phyloP scores from a whole-genome alignment of 2,797 vertebrate species.

The Sebastes alutus region DNA sequence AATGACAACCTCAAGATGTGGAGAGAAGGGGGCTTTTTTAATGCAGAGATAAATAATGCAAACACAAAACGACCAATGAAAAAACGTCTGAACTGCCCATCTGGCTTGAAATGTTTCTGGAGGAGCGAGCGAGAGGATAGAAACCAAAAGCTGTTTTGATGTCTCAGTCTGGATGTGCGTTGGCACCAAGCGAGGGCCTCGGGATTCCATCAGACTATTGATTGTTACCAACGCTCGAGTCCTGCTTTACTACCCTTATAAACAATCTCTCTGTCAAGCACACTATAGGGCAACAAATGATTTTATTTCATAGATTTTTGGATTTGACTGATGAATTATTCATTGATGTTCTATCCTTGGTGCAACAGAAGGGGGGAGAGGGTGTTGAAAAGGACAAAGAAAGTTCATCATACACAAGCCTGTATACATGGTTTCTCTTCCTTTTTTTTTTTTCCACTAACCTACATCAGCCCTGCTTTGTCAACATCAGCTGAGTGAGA shows the following conservation, averaged over 20 bases:
- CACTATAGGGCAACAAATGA: conserved; percentile 75
- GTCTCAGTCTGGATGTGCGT: conserved; percentile 66
- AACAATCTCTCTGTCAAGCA: conserved; percentile 73
- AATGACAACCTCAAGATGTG: conserved; percentile 64
- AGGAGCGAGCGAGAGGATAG: conserved; percentile 29
- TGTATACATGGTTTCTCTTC: conserved; percentile 23
- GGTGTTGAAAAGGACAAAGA: conserved; percentile 55
- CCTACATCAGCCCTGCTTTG: conserved; percentile 62
- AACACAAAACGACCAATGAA: conserved; percentile 33
- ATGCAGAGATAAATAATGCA: conserved; percentile 63
- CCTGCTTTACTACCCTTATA: conserved; percentile 75
- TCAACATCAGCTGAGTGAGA: conserved; percentile 70
- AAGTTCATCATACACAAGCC: conserved; percentile 46
- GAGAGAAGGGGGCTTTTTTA: not conserved
- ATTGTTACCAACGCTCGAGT: conserved; percentile 63
- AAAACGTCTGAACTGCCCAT: conserved; percentile 34
- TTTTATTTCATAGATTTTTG: conserved; percentile 78
- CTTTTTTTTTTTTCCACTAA: not conserved
- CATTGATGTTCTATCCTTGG: conserved; percentile 63
- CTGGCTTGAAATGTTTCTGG: conserved; percentile 39
- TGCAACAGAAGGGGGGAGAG: conserved; percentile 8
- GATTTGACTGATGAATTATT: conserved; percentile 79
- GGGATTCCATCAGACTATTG: conserved; percentile 72
- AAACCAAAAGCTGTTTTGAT: conserved; percentile 65
- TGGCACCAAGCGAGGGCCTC: conserved; percentile 50